A percentile compares a stretch with the other conserved stretches of the same genome.
Evolutionary conservation across 2,888 invertebrate species (phyloP).

Genomic region (Drosophila neutralis): DNA sequence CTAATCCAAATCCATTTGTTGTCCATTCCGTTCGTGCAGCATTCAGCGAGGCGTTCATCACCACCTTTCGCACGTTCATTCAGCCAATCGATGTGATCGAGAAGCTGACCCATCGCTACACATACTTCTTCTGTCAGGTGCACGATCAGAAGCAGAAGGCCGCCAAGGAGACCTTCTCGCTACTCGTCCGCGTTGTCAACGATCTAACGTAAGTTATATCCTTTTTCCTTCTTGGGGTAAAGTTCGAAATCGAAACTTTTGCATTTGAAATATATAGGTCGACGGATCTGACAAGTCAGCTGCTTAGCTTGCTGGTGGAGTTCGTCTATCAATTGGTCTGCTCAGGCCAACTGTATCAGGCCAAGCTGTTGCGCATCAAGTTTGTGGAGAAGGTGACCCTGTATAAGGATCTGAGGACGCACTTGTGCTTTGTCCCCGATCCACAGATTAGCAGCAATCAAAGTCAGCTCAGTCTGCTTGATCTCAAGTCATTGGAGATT

Average conservation of each 20-base stretch:
- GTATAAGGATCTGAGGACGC: slow-evolving; percentile 81
- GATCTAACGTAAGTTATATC: slow-evolving; percentile 94
- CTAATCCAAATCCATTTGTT: slow-evolving; percentile 42
- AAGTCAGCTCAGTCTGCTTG: slow-evolving; percentile 89
- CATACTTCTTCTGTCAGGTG: slow-evolving; percentile 89
- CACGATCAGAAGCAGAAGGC: slow-evolving; percentile 90
- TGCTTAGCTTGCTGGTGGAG: slow-evolving; percentile 94
- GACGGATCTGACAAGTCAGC: slow-evolving; percentile 92
- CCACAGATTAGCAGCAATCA: slow-evolving; percentile 81
- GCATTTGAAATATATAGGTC: slow-evolving; percentile 86
- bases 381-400: slow-evolving; percentile 91
- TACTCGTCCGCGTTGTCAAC: slow-evolving; percentile 97
- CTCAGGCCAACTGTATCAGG: slow-evolving; percentile 95
- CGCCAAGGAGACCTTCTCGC: slow-evolving; percentile 94
- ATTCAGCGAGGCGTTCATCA: slow-evolving; percentile 95
- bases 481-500: slow-evolving; percentile 97
- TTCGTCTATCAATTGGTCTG: slow-evolving; percentile 97
- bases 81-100: slow-evolving; percentile 93
- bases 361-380: slow-evolving; percentile 94
- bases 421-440: slow-evolving; percentile 77
- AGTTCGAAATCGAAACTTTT: not conserved
- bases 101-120: slow-evolving; percentile 90
- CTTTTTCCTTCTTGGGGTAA: not conserved
- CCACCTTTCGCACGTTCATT: slow-evolving; percentile 98
- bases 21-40: slow-evolving; percentile 72